Evolutionary conservation across 2,113 vertebrate species (phyloP).

Genomic region (Poeciliopsis turrubarensis): DNA sequence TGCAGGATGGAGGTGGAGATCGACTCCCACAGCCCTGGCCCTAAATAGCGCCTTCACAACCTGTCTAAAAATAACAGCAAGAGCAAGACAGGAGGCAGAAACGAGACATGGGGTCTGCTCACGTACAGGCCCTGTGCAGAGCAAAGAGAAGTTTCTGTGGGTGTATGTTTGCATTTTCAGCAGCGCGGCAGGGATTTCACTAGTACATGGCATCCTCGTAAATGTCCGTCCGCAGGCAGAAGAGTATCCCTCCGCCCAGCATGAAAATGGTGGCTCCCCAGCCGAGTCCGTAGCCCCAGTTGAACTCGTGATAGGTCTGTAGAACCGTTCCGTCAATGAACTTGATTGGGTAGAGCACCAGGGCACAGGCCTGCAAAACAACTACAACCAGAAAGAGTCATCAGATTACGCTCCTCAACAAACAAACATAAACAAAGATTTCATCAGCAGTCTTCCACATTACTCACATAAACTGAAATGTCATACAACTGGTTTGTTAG

Average conservation of each 20-base stretch:
- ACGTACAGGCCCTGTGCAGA: slow-evolving; percentile 11
- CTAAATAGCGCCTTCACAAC: slow-evolving; percentile 56
- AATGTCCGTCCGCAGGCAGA: slow-evolving; percentile 83
- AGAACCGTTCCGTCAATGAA: slow-evolving; percentile 83
- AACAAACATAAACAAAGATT: too few relatives aligned
- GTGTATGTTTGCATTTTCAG: slow-evolving; percentile 11
- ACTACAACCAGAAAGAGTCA: slow-evolving; percentile 65
- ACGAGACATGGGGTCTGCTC: slow-evolving; percentile 27
- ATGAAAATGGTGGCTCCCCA: slow-evolving; percentile 87
- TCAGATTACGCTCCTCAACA: background rate
- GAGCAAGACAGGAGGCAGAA: slow-evolving; percentile 33
- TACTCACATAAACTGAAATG: background rate
- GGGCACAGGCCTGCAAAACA: slow-evolving; percentile 84
- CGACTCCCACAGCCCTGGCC: slow-evolving; percentile 48
- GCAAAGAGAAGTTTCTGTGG: slow-evolving; percentile 19
- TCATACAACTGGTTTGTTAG: background rate
- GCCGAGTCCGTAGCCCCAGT: slow-evolving; percentile 87
- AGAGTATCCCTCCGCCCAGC: slow-evolving; percentile 84
- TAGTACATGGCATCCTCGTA: slow-evolving; percentile 83
- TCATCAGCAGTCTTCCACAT: background rate
- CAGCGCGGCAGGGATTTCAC: background rate
- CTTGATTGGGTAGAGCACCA: slow-evolving; percentile 86
- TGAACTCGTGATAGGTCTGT: slow-evolving; percentile 86
- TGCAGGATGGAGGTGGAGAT: slow-evolving; percentile 11
- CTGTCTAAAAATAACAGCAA: slow-evolving; percentile 70